Percentiles rank a stretch among this genome's conserved stretches.
Conservation (phyloP, 1,140 invertebrate genomes). For the Eueides isabella region DNA sequence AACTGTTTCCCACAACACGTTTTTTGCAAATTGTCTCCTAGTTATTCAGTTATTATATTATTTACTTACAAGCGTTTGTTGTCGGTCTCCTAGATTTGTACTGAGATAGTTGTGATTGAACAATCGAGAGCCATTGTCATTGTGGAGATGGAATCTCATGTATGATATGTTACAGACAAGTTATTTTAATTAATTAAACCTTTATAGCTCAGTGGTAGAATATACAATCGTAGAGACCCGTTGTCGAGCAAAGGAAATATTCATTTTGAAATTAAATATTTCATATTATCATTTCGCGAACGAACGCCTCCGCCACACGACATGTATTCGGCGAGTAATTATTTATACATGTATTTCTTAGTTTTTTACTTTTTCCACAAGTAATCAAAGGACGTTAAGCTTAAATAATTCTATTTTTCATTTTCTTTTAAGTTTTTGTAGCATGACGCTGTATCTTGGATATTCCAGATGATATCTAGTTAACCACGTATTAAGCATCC, state of each 20-base stretch:
- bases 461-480: background rate
- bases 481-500: background rate
- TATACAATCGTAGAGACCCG: no score
- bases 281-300: no score
- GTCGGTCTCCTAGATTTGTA: slow-evolving; percentile 19
- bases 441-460: background rate
- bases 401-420: no score
- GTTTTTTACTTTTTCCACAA: background rate
- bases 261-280: no score
- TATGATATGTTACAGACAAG: slow-evolving; percentile 6
- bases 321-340: no score
- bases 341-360: background rate
- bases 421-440: background rate
- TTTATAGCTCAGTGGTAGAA: background rate
- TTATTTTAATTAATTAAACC: slow-evolving; percentile 9
- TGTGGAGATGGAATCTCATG: background rate
- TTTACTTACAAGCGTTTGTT: slow-evolving; percentile 4
- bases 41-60: slow-evolving; percentile 21
- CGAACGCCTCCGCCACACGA: no score
- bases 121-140: slow-evolving; percentile 10
- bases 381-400: no score
- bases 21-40: slow-evolving; percentile 23
- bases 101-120: slow-evolving; percentile 21
- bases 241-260: no score
- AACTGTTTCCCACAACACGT: slow-evolving; percentile 22